Base-by-base conservation (phyloP, 2,797 vertebrate genomes). In the Adrianichthys oophorus region DNA sequence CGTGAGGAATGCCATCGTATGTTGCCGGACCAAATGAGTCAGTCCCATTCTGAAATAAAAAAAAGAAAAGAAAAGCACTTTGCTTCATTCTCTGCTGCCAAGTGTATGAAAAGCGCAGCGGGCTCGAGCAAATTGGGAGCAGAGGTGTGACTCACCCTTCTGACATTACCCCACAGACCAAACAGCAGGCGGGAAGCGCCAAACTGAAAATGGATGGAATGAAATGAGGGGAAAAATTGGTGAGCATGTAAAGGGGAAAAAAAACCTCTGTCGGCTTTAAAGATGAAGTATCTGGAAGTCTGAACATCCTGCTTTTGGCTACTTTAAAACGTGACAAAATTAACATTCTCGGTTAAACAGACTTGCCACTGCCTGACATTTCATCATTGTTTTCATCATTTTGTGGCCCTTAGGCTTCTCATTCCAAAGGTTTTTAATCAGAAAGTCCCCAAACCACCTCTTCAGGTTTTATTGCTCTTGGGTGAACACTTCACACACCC, bases 71-170 rank as follows among this genome's bases (percentile, higher is more conserved):
- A 80, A 82, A 82, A 76, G 60, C 53, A 67, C 48, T 73, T 69
- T 70, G 74, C 74, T 62, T 66, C 63, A 17, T 76, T 76, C 59
- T 81, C 70, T 70, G 59, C 66, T 55, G 57, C 59, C 1, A 50
- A 14, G 50, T 69, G 84, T 52, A 68, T 83, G 82, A 88, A 85
- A 88, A 82, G 74, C 85, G 63, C 74, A 79, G 82, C 75, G 58
- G 76, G 83, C 68, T 4, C 52, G 68, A 66, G 66, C 70, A 72
- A 77, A 86, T 59, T 59, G 74, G 78, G 80, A 85, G 72, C 71
- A 72, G 74, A 74, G 79, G 68, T 56, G 61, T 87, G 84, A 90
- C 83, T 89, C 85, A 85, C 70, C 63, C 65, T 64, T 72, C 78
- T 83, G 78, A 88, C 76, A 79, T 79, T 76, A 74, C 52, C 69